These are phyloP conservation scores for Polyploca ridens DNA, from an alignment of 2,888 invertebrate species.

Conservation along the genomic window DNA sequence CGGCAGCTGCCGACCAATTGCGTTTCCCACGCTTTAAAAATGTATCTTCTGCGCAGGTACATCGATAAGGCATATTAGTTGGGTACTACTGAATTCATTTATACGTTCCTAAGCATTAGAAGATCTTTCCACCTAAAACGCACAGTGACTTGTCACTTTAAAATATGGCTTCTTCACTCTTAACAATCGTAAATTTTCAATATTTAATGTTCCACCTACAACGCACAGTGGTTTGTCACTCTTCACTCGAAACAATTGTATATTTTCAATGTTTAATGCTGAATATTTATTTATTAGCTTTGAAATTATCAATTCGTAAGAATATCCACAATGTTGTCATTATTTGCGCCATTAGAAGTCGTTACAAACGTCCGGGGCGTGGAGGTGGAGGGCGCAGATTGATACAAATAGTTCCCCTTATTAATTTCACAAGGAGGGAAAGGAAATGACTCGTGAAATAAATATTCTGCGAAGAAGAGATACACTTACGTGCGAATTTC, in stretches of 20 bases:
- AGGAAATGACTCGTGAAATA: slow-evolving; percentile 47
- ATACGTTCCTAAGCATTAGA: no score
- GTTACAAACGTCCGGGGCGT: slow-evolving; percentile 64
- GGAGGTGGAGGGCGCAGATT: slow-evolving; percentile 62
- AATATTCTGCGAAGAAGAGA: slow-evolving; percentile 24
- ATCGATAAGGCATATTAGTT: no score
- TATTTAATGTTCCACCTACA: no score
- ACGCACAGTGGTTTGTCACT: not conserved
- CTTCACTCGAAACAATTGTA: not conserved
- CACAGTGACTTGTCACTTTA: no score
- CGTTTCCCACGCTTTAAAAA: no score
- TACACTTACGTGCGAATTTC: not conserved
- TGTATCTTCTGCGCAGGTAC: no score
- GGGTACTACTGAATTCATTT: no score
- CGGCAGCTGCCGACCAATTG: no score
- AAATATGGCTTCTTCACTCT: not conserved
- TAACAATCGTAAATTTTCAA: not conserved
- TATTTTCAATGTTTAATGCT: no score
- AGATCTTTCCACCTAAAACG: no score
- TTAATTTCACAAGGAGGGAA: slow-evolving; percentile 52
- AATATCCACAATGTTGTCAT: slow-evolving; percentile 43
- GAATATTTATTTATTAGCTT: not conserved
- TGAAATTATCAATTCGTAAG: slow-evolving; percentile 23
- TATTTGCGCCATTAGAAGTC: slow-evolving; percentile 64
- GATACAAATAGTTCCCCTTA: slow-evolving; percentile 75